Percentiles rank a stretch among this genome's conserved stretches.
These are phyloP conservation scores for Alcis repandata DNA, from an alignment of 2,888 invertebrate species.

Conservation along the genomic window DNA sequence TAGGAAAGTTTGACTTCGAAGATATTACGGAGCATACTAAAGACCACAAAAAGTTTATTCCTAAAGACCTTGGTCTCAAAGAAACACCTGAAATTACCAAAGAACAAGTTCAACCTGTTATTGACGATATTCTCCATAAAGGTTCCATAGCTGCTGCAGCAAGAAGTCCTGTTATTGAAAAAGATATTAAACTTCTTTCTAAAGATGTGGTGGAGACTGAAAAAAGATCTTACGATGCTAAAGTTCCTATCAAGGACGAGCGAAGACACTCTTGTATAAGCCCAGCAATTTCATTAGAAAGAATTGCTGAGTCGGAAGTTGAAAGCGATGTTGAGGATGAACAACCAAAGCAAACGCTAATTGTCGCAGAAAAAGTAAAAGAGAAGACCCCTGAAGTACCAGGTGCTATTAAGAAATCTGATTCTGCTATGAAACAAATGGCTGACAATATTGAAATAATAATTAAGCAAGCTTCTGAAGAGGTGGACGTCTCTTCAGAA, in stretches of 20 bases:
- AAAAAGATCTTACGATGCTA: constrained; percentile 80
- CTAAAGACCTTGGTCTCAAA: constrained; percentile 64
- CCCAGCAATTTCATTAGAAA: constrained; percentile 80
- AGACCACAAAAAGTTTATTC: constrained; percentile 59
- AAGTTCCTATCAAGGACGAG: constrained; percentile 80
- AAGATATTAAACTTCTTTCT: constrained; percentile 71
- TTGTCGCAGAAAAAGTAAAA: constrained; percentile 50
- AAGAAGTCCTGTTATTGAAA: constrained; percentile 73
- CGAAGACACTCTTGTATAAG: constrained; percentile 82
- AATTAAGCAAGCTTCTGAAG: constrained; percentile 83
- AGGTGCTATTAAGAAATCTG: constrained; percentile 77
- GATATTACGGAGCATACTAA: constrained; percentile 58
- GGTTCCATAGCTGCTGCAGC: constrained; percentile 74
- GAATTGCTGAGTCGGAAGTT: constrained; percentile 80
- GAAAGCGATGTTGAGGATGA: constrained; percentile 83
- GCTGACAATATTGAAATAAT: constrained; percentile 84
- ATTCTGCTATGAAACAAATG: constrained; percentile 84
- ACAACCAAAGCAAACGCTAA: constrained; percentile 36
- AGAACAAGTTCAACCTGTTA: constrained; percentile 78
- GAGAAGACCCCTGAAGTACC: constrained; percentile 54
- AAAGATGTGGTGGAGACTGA: constrained; percentile 77
- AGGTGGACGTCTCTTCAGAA: constrained; percentile 76
- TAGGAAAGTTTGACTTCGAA: constrained; percentile 72
- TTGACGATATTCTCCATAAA: constrained; percentile 79
- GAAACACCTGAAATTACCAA: constrained; percentile 73